phyloP scores from a whole-genome alignment of 1,140 invertebrate species.

The Brachionus rotundiformis region DNA sequence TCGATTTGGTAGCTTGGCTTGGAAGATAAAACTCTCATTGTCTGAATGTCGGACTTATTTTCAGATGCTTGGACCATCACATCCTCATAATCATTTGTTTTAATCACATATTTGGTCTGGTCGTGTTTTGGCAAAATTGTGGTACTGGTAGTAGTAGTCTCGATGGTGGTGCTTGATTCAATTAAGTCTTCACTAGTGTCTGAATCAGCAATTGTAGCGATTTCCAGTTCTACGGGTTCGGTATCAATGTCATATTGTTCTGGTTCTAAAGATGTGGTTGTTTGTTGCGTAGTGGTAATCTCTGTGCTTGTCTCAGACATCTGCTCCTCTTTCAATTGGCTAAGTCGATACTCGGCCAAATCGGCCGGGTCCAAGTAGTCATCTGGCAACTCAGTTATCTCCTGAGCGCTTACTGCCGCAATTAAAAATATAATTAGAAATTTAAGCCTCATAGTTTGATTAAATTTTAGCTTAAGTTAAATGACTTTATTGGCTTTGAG shows the following conservation, averaged over 20 bases:
- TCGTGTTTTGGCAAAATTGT: not conserved
- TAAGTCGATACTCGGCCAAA: not conserved
- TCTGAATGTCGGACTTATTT: not conserved
- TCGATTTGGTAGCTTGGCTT: slow-evolving; percentile 25
- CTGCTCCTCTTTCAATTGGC: not conserved
- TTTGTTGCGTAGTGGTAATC: not conserved
- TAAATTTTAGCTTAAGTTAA: slow-evolving; percentile 17
- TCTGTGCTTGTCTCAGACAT: not conserved
- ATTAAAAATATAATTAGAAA: not conserved
- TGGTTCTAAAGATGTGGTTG: not conserved
- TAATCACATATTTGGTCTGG: not conserved
- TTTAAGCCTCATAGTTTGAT: slow-evolving; percentile 2
- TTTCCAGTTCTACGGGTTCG: not conserved
- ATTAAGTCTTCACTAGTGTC: not conserved
- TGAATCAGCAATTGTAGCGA: not conserved
- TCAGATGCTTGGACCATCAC: not conserved
- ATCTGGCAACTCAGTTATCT: not conserved
- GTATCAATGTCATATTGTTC: not conserved
- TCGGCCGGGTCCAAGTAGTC: slow-evolving; percentile 31
- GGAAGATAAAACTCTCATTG: not conserved
- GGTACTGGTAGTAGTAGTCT: not conserved
- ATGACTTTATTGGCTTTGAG: slow-evolving; percentile 2
- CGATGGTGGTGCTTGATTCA: not conserved
- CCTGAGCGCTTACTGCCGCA: not conserved
- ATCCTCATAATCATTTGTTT: not conserved